Base-by-base conservation (phyloP, 2,888 invertebrate genomes). In the Hirtodrosophila alboralis region DNA sequence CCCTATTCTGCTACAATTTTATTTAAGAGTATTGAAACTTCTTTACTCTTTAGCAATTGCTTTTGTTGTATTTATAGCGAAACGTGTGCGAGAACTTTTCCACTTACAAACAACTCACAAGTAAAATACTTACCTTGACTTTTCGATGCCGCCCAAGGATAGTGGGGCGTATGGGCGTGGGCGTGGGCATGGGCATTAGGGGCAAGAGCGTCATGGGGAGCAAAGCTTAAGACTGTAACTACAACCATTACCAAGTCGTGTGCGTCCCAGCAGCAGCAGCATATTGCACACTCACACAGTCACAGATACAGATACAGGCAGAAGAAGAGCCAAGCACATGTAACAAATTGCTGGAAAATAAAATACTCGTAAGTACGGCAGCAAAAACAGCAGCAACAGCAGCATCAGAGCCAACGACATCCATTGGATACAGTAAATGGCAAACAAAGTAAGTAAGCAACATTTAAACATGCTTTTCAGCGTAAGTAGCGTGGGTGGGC, bases 121-220 rank as follows among this genome's bases (percentile, higher is more conserved):
- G 74, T 61, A 63, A 84, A 75, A 81, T 75, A 75, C 40, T 61
- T 57, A 61, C 77, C 84, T 83, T 86, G 86, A 86, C 86, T 83
- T 67, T 64, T 63, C 51, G n/a, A 14, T 44, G 48, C 59, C 54
- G 52, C 44, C 62, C 73, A 62, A 60, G 59, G 36, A 43, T 38
- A 45, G 16, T 21, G 54, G n/a, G n/a, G n/a, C n/a, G n/a, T n/a
- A n/a, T n/a, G n/a, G 23, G 45, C 31, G 26, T 43, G 47, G 31
- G 14, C 14, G 7, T 7, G 2, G 8, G 43, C 7, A 9, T 28
- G 18, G 31, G 13, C 4, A 18, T 5, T 1, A 10, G 3, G 9
- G 8, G 30, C 48, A 23, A 31, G 40, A 26, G 48, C 31, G 41
- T 23, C 21, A 23, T 10, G 18, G 28, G 33, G 36, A 36, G 33